Conservation (phyloP, 1,140 invertebrate species). For the Leptopilina clavipes region DNA sequence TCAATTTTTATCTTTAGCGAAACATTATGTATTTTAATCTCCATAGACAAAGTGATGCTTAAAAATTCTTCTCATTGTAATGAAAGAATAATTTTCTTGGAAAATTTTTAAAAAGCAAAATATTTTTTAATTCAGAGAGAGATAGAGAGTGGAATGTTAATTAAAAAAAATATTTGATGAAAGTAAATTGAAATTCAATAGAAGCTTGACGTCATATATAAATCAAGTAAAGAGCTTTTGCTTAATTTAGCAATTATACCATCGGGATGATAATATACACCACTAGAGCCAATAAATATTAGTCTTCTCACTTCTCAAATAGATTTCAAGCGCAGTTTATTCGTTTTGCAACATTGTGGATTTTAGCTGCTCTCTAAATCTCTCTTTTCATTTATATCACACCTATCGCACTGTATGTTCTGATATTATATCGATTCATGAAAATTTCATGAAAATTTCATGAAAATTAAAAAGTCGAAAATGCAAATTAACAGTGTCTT, state of each 20-base stretch:
- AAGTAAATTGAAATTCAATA: neutral
- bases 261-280: conserved; percentile 35
- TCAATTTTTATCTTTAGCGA: conserved; percentile 14
- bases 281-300: conserved; percentile 43
- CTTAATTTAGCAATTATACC: conserved; percentile 9
- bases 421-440: no score
- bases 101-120: neutral
- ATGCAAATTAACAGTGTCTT: no score
- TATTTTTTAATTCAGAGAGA: neutral
- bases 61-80: neutral
- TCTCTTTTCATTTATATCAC: no score
- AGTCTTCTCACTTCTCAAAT: conserved; percentile 38
- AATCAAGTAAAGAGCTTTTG: neutral
- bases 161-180: neutral
- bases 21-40: conserved; percentile 5
- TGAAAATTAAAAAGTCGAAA: no score
- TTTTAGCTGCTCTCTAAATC: conserved; percentile 45
- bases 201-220: neutral
- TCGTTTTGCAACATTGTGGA: conserved; percentile 48
- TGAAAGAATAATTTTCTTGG: neutral
- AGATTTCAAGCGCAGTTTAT: conserved; percentile 43
- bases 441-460: no score
- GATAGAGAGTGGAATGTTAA: neutral
- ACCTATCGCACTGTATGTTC: no score
- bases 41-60: neutral